phyloP scores from a whole-genome alignment of 2,113 vertebrate genomes.

The Rissa tridactyla region DNA sequence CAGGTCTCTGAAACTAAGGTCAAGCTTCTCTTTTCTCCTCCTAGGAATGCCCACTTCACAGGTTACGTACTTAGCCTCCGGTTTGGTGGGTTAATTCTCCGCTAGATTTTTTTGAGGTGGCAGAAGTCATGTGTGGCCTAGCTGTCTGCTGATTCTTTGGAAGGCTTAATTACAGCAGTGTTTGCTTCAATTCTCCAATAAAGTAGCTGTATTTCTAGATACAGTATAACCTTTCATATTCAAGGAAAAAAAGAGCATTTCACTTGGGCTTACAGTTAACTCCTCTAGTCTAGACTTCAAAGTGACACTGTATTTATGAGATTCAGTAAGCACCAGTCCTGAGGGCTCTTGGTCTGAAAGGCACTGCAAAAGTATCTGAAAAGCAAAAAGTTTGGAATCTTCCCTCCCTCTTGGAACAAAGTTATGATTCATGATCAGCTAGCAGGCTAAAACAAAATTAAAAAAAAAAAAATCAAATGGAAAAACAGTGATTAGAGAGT shows the following conservation, averaged over 20 bases:
- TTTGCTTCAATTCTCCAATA: background rate
- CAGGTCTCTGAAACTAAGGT: background rate
- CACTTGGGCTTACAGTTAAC: background rate
- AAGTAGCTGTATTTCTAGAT: background rate
- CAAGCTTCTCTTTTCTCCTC: background rate
- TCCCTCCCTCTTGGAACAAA: background rate
- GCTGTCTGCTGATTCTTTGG: background rate
- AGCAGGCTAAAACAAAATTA: background rate
- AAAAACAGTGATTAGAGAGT: background rate
- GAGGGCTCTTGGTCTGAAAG: slow-evolving; percentile 6
- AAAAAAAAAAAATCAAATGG: background rate
- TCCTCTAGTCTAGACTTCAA: slow-evolving; percentile 31
- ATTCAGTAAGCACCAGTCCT: background rate
- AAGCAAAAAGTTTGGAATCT: background rate
- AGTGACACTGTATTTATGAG: background rate
- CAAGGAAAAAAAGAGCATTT: background rate
- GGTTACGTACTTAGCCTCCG: background rate
- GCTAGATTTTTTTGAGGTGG: background rate
- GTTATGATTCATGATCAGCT: background rate
- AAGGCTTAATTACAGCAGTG: background rate
- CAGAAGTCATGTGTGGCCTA: background rate
- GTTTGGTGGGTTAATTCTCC: background rate
- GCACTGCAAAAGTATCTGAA: background rate
- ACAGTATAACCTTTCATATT: background rate
- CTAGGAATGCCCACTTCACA: background rate